phyloP scores from a whole-genome alignment of 2,888 invertebrate species.

The Abscondita cerata region DNA sequence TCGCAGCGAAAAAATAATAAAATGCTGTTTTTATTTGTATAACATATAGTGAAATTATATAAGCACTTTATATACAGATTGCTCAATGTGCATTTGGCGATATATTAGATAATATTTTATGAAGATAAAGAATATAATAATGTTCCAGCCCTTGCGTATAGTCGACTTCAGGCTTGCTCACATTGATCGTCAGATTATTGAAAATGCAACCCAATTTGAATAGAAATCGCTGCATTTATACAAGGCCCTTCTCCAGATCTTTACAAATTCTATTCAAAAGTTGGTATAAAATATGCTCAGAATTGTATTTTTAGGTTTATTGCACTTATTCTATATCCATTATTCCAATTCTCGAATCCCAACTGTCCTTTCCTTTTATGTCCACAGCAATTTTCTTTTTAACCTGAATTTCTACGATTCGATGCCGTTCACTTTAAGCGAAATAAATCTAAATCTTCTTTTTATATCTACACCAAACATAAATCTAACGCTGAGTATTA shows the following conservation, averaged over 20 bases:
- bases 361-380: slow-evolving; percentile 26
- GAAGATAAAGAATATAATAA: slow-evolving; percentile 22
- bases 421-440: neutral
- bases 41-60: too few relatives aligned
- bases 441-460: slow-evolving; percentile 8
- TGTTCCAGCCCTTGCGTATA: slow-evolving; percentile 18
- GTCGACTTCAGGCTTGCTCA: slow-evolving; percentile 15
- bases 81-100: neutral
- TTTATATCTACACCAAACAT: slow-evolving; percentile 1
- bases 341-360: slow-evolving; percentile 26
- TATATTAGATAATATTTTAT: slow-evolving; percentile 22
- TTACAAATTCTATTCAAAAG: slow-evolving; percentile 34
- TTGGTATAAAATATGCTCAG: slow-evolving; percentile 30
- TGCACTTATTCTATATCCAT: slow-evolving; percentile 36
- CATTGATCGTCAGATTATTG: slow-evolving; percentile 33
- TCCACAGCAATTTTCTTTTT: slow-evolving; percentile 19
- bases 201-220: slow-evolving; percentile 31
- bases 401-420: slow-evolving; percentile 28
- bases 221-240: slow-evolving; percentile 31
- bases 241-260: slow-evolving; percentile 26
- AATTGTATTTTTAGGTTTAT: slow-evolving; percentile 35
- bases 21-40: too few relatives aligned
- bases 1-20: too few relatives aligned
- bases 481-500: too few relatives aligned
- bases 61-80: neutral